Percentiles rank a stretch among this genome's conserved stretches.
Evolutionary conservation across 2,797 vertebrate genomes (phyloP).

Genomic region (Huso huso): DNA sequence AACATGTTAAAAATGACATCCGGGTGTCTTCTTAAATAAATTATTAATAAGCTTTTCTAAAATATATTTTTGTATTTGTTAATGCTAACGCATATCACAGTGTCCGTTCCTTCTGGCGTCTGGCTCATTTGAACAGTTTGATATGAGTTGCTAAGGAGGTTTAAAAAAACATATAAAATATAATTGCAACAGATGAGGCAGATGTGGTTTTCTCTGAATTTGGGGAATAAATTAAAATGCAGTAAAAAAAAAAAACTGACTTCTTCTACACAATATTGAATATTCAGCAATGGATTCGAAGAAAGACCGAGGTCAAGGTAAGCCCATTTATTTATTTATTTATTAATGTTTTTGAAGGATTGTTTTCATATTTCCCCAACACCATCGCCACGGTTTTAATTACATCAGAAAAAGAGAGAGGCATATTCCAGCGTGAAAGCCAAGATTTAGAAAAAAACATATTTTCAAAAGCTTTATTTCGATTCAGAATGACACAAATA

Average conservation of each 20-base stretch:
- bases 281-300: slow-evolving; percentile 56
- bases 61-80: background rate
- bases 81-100: no score
- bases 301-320: slow-evolving; percentile 63
- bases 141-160: no score
- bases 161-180: background rate
- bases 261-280: background rate
- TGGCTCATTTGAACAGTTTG: no score
- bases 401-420: no score
- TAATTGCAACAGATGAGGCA: background rate
- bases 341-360: slow-evolving; percentile 29
- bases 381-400: slow-evolving; percentile 3
- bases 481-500: no score
- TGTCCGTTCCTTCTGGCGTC: no score
- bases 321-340: slow-evolving; percentile 25
- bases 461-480: no score
- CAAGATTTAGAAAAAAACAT: no score
- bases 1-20: slow-evolving; percentile 19
- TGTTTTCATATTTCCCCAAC: slow-evolving; percentile 38
- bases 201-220: background rate
- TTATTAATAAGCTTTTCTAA: background rate
- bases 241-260: background rate
- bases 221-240: background rate
- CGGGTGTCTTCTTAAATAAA: slow-evolving; percentile 1
- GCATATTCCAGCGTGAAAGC: no score